Evolutionary conservation across 30 jellyfish, hydroid and myxozoan genomes (phyloP).

Genomic region (Hydractinia symbiolongicarpus): DNA sequence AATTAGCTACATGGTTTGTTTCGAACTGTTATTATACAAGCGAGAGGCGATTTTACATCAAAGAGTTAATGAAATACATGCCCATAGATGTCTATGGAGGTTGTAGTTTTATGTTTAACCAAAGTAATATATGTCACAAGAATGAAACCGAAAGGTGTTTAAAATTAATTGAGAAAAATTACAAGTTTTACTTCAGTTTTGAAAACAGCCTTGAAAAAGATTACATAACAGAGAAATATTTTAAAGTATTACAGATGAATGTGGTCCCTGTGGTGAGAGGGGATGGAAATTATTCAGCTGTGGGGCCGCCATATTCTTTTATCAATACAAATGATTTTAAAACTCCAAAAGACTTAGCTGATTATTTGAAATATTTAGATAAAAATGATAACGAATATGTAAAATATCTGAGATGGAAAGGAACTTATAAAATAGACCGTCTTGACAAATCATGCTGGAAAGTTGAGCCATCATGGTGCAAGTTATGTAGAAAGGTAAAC

Average conservation of each 20-base stretch:
- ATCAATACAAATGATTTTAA: conserved; percentile 20
- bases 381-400: conserved; percentile 10
- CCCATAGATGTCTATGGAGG: conserved; percentile 59
- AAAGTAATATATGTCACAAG: conserved; percentile 48
- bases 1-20: conserved; percentile 31
- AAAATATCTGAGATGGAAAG: conserved; percentile 17
- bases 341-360: conserved; percentile 31
- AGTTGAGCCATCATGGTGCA: conserved; percentile 4
- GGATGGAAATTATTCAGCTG: conserved; percentile 34
- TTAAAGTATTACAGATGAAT: conserved; percentile 62
- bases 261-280: conserved; percentile 82
- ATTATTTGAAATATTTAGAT: conserved; percentile 20
- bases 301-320: conserved; percentile 33
- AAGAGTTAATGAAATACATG: conserved; percentile 45
- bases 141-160: conserved; percentile 19
- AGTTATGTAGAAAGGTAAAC: not conserved
- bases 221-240: conserved; percentile 66
- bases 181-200: conserved; percentile 57
- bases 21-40: not conserved
- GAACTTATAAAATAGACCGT: not conserved
- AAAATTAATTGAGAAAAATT: not conserved
- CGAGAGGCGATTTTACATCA: conserved; percentile 11
- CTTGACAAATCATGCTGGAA: not conserved
- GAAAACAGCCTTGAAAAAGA: conserved; percentile 67
- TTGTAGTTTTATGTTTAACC: conserved; percentile 45